Percentiles rank a stretch among this genome's conserved stretches.
phyloP scores from a whole-genome alignment of 2,797 vertebrate genomes.

The Enteromius fasciolatus region DNA sequence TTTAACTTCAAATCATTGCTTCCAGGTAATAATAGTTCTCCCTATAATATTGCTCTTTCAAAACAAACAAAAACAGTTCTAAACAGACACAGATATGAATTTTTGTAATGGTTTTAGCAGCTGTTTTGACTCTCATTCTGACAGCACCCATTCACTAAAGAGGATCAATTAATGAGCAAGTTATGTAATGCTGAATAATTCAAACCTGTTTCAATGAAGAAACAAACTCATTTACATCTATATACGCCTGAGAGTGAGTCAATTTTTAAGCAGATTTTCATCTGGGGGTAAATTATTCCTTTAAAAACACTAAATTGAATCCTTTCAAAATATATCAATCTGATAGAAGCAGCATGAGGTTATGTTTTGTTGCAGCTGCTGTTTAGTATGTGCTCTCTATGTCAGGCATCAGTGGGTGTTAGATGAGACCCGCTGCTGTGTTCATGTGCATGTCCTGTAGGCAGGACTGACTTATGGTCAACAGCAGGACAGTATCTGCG shows the following conservation, averaged over 20 bases:
- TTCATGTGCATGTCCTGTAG: constrained; percentile 1
- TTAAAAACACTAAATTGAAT: not conserved
- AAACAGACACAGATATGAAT: too few relatives aligned
- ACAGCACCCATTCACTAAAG: not conserved
- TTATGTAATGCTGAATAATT: not conserved
- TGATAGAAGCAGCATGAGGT: constrained; percentile 2
- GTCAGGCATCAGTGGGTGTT: constrained; percentile 30
- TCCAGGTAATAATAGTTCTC: not conserved
- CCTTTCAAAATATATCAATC: not conserved
- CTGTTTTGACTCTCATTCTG: not conserved
- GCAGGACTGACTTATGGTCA: constrained; percentile 32
- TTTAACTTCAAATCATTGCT: too few relatives aligned
- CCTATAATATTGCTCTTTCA: too few relatives aligned
- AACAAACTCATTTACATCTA: not conserved
- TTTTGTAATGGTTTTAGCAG: not conserved
- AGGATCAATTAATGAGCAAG: not conserved
- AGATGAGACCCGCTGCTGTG: not conserved
- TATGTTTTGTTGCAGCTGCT: constrained; percentile 14
- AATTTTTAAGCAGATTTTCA: not conserved
- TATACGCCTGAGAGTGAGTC: not conserved
- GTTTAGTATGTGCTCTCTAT: constrained; percentile 18
- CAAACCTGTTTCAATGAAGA: not conserved
- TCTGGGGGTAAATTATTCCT: not conserved
- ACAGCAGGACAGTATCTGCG: constrained; percentile 35
- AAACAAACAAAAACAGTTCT: too few relatives aligned